Base-by-base conservation (phyloP, 2,797 vertebrate species). In the Manis crassicaudata region DNA sequence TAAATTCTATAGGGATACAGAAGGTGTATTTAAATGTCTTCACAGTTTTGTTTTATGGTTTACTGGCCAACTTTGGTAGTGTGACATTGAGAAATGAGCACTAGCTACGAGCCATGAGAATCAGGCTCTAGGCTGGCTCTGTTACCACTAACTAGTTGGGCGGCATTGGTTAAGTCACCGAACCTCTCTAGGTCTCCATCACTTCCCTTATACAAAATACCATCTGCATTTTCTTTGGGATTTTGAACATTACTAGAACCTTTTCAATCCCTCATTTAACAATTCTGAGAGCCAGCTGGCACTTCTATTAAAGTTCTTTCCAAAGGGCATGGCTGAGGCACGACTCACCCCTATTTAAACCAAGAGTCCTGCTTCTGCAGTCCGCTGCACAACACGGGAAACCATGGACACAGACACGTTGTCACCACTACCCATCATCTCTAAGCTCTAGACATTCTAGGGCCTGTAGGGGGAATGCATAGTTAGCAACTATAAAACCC, bases 251-350 rank as follows among this genome's bases (percentile, higher is more conserved):
- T 84, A 52, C 58, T n/a, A 18, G n/a, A 23, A 81, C 14, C 29
- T 76, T 68, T 87, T 58, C 35, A 63, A 21, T 21, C 20, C n/a
- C 20, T 76, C 52, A 25, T 72, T 81, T 84, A 95, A 90, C 5
- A 81, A 50, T 90, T 25, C 46, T 37, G 54, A 92, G 54, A 68
- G 23, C n/a, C 46, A 6, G 29, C 18, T 46, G 27, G 25, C 50
- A 75, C 23, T 94, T 73, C 54, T 17, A 95, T 67, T 95, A 82
- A 90, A 92, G 52, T 94, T 88, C 35, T 52, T 92, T 75, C 81
- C 50, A 76, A 75, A 62, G 32, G 32, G 8, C 70, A 46, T 77
- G 58, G n/a, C 52, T 14, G 65, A 80, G 11, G 12, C 17, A 14
- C 46, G 43, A 65, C 56, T 73, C 65, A 79, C 16, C n/a, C 14